phyloP scores from a whole-genome alignment of 2,888 invertebrate genomes.

The Heteromyza rotundicornis region DNA sequence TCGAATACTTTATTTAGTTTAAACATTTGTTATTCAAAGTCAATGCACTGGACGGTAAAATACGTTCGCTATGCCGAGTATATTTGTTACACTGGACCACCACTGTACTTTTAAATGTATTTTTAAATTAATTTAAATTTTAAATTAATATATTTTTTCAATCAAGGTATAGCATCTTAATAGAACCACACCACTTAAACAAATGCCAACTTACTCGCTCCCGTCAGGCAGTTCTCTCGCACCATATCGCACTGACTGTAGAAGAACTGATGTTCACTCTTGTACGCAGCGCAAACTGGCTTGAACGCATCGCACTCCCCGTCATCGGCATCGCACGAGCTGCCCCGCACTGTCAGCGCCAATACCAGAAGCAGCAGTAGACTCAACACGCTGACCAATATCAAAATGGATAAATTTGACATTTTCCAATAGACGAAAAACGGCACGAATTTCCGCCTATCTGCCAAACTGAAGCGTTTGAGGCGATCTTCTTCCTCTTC shows the following conservation, averaged over 20 bases:
- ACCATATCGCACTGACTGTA: conserved; percentile 56
- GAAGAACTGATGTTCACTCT: conserved; percentile 54
- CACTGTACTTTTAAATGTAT: too few relatives aligned
- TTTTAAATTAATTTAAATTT: neutral
- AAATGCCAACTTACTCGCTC: conserved; percentile 42
- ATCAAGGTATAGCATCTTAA: neutral
- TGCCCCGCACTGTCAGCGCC: conserved; percentile 21
- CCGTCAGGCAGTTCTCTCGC: conserved; percentile 52
- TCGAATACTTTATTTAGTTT: too few relatives aligned
- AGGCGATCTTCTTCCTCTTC: too few relatives aligned
- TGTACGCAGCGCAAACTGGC: conserved; percentile 48
- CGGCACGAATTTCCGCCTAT: too few relatives aligned
- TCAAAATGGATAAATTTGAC: conserved; percentile 25
- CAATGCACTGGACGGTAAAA: too few relatives aligned
- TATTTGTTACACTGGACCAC: too few relatives aligned
- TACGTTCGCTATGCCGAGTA: too few relatives aligned
- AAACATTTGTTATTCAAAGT: too few relatives aligned
- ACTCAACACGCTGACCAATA: conserved; percentile 29
- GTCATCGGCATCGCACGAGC: conserved; percentile 34
- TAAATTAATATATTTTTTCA: too few relatives aligned
- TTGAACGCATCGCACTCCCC: conserved; percentile 46
- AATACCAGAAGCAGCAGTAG: conserved; percentile 37
- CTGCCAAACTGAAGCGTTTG: too few relatives aligned
- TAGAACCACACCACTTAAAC: conserved; percentile 12
- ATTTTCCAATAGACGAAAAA: conserved; percentile 2